phyloP scores from a whole-genome alignment of 1,140 invertebrate species.

The Sogatella furcifera region DNA sequence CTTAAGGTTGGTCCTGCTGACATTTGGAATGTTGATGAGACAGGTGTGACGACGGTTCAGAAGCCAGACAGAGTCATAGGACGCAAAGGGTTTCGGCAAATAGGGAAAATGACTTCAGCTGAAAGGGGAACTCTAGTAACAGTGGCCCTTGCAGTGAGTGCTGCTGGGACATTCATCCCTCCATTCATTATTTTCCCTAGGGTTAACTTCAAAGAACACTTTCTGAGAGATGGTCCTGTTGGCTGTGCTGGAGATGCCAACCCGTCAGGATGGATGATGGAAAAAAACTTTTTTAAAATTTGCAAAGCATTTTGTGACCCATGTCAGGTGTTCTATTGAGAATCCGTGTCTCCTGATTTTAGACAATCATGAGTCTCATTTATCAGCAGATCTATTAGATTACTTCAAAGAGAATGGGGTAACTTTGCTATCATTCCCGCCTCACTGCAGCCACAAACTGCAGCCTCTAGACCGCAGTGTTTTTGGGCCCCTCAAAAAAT shows the following conservation, averaged over 20 bases:
- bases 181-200: slow-evolving; percentile 32
- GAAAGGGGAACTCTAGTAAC: slow-evolving; percentile 37
- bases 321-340: slow-evolving; percentile 14
- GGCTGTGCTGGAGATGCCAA: slow-evolving; percentile 28
- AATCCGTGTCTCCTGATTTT: slow-evolving; percentile 26
- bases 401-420: slow-evolving; percentile 19
- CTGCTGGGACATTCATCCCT: slow-evolving; percentile 27
- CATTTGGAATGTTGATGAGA: slow-evolving; percentile 37
- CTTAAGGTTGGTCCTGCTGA: slow-evolving; percentile 27
- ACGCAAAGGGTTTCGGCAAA: slow-evolving; percentile 33
- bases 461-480: slow-evolving; percentile 28
- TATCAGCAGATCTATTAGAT: slow-evolving; percentile 17
- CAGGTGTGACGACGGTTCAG: slow-evolving; percentile 35
- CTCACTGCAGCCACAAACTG: slow-evolving; percentile 23
- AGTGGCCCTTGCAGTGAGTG: slow-evolving; percentile 28
- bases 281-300: slow-evolving; percentile 24
- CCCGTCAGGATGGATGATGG: slow-evolving; percentile 33
- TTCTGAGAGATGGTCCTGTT: slow-evolving; percentile 33
- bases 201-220: slow-evolving; percentile 31
- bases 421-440: slow-evolving; percentile 23
- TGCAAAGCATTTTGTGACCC: slow-evolving; percentile 10
- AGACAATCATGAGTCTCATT: slow-evolving; percentile 17
- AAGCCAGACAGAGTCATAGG: slow-evolving; percentile 28
- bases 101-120: slow-evolving; percentile 32
- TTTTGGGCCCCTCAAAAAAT: slow-evolving; percentile 13